phyloP scores from a whole-genome alignment of 2,113 vertebrate genomes.

The Mobula birostris region DNA sequence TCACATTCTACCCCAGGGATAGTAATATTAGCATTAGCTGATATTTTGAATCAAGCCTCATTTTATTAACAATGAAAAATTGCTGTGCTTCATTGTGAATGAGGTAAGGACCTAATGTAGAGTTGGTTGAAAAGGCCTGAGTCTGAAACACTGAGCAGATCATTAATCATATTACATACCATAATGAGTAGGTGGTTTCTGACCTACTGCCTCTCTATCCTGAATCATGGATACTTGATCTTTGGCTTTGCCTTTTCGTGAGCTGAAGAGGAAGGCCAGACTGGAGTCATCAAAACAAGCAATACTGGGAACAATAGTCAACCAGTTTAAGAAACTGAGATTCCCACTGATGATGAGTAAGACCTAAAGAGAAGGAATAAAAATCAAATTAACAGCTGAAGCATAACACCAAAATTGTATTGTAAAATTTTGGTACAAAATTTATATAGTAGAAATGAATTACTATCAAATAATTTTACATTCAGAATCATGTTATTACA shows the following conservation, averaged over 20 bases:
- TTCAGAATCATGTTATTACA: neutral
- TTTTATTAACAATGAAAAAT: neutral
- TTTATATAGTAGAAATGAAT: neutral
- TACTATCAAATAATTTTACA: constrained; percentile 23
- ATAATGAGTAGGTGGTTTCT: constrained; percentile 36
- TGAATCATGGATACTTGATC: constrained; percentile 55
- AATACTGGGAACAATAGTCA: constrained; percentile 84
- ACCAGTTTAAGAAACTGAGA: constrained; percentile 95
- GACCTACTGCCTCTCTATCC: neutral
- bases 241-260: constrained; percentile 45
- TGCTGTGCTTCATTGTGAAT: neutral
- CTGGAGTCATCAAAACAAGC: constrained; percentile 81
- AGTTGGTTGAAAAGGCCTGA: constrained; percentile 17
- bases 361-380: constrained; percentile 49
- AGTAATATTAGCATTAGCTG: neutral
- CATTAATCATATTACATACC: constrained; percentile 49
- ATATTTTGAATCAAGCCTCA: neutral
- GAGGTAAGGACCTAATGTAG: neutral
- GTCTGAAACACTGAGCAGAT: neutral
- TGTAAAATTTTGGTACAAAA: neutral
- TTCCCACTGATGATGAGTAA: constrained; percentile 82
- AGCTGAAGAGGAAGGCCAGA: constrained; percentile 65
- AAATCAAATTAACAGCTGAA: constrained; percentile 19
- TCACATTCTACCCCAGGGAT: neutral
- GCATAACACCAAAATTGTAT: neutral